These are phyloP conservation scores for Drosophila helvetica DNA, from an alignment of 2,888 invertebrate species.

Conservation along the genomic window DNA sequence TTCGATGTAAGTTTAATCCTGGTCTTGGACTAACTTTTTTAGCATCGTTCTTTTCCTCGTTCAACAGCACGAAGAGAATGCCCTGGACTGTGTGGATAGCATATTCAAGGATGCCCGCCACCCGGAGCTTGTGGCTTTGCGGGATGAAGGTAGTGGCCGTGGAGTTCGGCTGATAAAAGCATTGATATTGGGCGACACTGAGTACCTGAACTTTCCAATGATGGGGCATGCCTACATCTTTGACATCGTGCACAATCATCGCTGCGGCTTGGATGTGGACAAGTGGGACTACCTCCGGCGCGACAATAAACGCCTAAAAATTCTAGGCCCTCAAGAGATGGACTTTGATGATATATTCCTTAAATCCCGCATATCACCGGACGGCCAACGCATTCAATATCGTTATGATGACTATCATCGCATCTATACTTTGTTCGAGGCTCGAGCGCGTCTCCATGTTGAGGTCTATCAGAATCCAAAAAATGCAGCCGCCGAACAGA, in stretches of 20 bases:
- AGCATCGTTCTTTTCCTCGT: neutral
- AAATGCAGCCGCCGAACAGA: slow-evolving; percentile 82
- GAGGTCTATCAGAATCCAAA: slow-evolving; percentile 85
- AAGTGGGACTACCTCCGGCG: slow-evolving; percentile 88
- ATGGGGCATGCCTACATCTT: slow-evolving; percentile 73
- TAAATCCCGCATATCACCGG: slow-evolving; percentile 68
- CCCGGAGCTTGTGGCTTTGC: slow-evolving; percentile 49
- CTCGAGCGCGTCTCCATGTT: slow-evolving; percentile 84
- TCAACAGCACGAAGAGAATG: slow-evolving; percentile 77
- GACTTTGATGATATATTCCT: slow-evolving; percentile 77
- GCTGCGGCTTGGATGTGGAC: slow-evolving; percentile 87
- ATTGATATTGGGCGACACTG: slow-evolving; percentile 72
- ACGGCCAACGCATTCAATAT: slow-evolving; percentile 82
- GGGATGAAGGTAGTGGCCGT: slow-evolving; percentile 60
- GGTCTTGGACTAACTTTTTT: neutral
- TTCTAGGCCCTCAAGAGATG: slow-evolving; percentile 62
- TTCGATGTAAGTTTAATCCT: slow-evolving; percentile 52
- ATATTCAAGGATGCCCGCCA: slow-evolving; percentile 64
- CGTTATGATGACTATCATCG: slow-evolving; percentile 84
- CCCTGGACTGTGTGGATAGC: slow-evolving; percentile 66
- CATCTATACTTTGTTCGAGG: slow-evolving; percentile 84
- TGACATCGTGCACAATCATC: slow-evolving; percentile 86
- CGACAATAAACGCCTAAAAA: slow-evolving; percentile 83
- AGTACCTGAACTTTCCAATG: slow-evolving; percentile 50
- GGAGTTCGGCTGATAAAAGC: slow-evolving; percentile 78